These are phyloP conservation scores for Chelmon rostratus DNA, from an alignment of 2,797 vertebrate genomes.

Conservation along the genomic window DNA sequence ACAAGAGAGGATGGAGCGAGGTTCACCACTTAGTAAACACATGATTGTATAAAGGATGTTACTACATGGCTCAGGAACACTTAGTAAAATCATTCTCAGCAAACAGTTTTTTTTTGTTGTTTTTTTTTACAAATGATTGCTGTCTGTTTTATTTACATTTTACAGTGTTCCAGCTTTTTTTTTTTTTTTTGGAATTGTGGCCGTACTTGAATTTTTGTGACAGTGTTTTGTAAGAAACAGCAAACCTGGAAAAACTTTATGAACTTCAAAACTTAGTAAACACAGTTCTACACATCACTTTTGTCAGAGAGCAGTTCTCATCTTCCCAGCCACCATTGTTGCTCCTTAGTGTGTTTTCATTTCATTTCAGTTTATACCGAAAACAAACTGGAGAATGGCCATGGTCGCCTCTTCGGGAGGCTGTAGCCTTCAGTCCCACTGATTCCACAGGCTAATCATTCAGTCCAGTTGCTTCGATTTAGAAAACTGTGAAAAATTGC, in stretches of 20 bases:
- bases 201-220: no score
- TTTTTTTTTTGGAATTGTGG: no score
- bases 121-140: no score
- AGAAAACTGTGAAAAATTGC: background rate
- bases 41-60: no score
- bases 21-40: no score
- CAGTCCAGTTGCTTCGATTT: constrained; percentile 8
- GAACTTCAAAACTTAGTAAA: background rate
- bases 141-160: no score
- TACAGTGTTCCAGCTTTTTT: no score
- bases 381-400: background rate
- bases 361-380: constrained; percentile 12
- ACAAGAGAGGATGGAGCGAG: no score
- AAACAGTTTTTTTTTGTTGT: no score
- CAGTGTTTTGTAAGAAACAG: constrained; percentile 9
- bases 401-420: constrained; percentile 1
- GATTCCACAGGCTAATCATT: constrained; percentile 25
- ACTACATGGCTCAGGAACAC: no score
- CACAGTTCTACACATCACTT: background rate
- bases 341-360: constrained; percentile 44
- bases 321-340: background rate
- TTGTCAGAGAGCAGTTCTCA: background rate
- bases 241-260: background rate
- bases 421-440: background rate
- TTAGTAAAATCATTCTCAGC: no score